Evolutionary conservation across 2,888 invertebrate genomes (phyloP), one percentile per base, ranked within the genome.

Genomic region (Cerastoderma edule): DNA sequence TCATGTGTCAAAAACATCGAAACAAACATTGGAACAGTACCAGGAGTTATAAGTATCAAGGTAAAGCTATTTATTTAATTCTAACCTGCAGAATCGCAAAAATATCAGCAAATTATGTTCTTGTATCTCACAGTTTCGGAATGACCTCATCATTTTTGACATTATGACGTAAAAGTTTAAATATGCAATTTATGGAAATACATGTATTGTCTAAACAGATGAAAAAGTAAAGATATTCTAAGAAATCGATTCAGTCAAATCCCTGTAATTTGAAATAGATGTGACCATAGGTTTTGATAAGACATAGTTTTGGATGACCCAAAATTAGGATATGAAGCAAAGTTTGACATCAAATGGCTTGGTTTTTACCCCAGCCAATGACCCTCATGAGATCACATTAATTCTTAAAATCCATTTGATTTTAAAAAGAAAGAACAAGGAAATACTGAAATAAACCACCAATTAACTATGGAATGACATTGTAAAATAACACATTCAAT

Each of bases 1-100:
- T 96, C 97, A 48, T 98, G 98, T 92, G 98, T 97, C 50, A 94
- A 72, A n/a, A 89, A 80, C 60, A 88, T 90, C 60, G 87, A 89
- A 72, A 57, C 68, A 16, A 83, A 77, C 48, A 79, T 90, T 16
- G 69, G 75, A 8, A 48, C 74, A 35, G 75, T 83, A 67, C 83
- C 80, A 32, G 90, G 90, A 4, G 85, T 90, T 13, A 53, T 82
- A 4, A 69, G 67, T 22, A 83, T 89, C 24, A 83, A 85, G 86
- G 90, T 89, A 94, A 67, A 56, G 30, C n/a, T n/a, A n/a, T n/a
- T 35, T 30, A n/a, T n/a, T n/a, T n/a, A n/a, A n/a, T n/a, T n/a
- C n/a, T n/a, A n/a, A n/a, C n/a, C n/a, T n/a, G n/a, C n/a, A n/a
- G n/a, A n/a, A n/a, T n/a, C n/a, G n/a, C n/a, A n/a, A n/a, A n/a